A percentile compares a stretch with the other conserved stretches of the same genome.
Evolutionary conservation across 2,113 vertebrate species (phyloP).

Genomic region (Anseranas semipalmata): DNA sequence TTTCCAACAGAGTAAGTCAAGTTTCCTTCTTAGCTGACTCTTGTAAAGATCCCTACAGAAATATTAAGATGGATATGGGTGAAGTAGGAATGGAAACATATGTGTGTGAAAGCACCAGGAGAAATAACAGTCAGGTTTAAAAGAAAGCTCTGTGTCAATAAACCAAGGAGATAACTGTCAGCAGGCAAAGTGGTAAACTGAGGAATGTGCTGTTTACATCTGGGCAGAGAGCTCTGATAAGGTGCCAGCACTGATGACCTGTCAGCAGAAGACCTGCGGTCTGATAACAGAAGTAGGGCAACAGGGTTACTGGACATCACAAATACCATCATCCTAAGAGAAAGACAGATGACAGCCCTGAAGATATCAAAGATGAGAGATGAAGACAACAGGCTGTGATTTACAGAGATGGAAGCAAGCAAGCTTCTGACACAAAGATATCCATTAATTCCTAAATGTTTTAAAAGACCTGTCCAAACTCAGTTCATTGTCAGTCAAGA

Average conservation of each 20-base stretch:
- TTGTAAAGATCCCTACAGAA: not conserved
- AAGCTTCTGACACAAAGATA: not conserved
- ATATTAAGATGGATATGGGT: not conserved
- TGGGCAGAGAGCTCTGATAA: not conserved
- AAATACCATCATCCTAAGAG: not conserved
- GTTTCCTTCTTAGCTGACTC: not conserved
- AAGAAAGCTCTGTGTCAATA: not conserved
- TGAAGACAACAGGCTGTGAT: not conserved
- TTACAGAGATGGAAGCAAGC: not conserved
- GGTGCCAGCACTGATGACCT: rapidly evolving
- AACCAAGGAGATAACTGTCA: not conserved
- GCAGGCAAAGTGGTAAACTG: not conserved
- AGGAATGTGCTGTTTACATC: not conserved
- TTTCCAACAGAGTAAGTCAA: not conserved
- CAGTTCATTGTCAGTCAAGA: not conserved
- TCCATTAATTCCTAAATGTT: not conserved
- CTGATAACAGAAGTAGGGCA: not conserved
- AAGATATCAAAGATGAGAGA: not conserved
- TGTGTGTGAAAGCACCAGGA: not conserved
- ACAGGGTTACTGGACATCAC: not conserved
- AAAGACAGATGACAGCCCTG: not conserved
- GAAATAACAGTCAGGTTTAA: not conserved
- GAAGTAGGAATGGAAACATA: not conserved
- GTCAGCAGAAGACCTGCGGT: not conserved
- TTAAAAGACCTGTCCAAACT: not conserved